These are phyloP conservation scores for Andrena trimmerana DNA, from an alignment of 2,888 invertebrate species.

Conservation along the genomic window DNA sequence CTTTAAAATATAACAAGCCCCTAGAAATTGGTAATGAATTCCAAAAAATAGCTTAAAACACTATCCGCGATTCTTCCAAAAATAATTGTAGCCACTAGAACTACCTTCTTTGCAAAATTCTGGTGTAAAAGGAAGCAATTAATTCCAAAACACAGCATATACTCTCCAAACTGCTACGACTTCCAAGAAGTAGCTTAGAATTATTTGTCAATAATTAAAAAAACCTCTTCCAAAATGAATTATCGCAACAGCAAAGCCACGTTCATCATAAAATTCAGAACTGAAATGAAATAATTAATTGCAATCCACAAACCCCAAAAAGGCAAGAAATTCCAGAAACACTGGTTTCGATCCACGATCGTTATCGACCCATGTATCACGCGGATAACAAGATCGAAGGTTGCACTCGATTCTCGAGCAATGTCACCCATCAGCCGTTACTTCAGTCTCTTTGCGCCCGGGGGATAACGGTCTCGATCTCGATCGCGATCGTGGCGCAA, in stretches of 20 bases:
- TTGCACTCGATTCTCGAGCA: slow-evolving; percentile 4
- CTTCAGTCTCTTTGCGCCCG: slow-evolving; percentile 5
- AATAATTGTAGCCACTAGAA: no score
- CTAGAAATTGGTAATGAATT: no score
- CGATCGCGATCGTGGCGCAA: slow-evolving; percentile 55
- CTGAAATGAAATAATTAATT: background rate
- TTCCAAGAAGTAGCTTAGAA: background rate
- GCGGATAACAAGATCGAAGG: slow-evolving; percentile 13
- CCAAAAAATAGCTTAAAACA: no score
- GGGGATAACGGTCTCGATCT: slow-evolving; percentile 42
- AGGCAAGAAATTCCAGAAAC: background rate
- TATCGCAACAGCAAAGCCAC: background rate
- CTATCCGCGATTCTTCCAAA: no score
- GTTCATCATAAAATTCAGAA: background rate
- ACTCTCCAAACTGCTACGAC: no score
- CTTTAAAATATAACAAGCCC: no score
- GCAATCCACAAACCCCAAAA: background rate
- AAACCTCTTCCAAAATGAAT: background rate
- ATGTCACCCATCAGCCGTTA: slow-evolving; percentile 33
- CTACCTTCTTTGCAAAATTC: no score
- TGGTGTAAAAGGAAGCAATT: no score
- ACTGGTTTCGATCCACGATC: slow-evolving; percentile 13
- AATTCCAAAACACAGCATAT: no score
- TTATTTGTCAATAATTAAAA: background rate
- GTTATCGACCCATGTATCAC: slow-evolving; percentile 2